Evolutionary conservation across 2,113 vertebrate species (phyloP), one percentile per base, ranked within the genome.

Genomic region (Seriola dumerili): DNA sequence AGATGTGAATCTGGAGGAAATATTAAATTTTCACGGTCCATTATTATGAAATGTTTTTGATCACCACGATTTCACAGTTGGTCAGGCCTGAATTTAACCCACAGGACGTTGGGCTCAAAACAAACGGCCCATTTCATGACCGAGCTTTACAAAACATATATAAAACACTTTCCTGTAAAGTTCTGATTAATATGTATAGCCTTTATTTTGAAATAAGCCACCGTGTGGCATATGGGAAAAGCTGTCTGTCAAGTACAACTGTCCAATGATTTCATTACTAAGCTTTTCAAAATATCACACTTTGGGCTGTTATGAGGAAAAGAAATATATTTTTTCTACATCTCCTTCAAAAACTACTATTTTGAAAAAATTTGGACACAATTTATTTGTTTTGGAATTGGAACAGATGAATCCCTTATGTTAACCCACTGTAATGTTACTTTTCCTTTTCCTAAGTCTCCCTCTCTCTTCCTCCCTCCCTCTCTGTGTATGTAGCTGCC

Each of bases 11-110:
- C 62, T 54, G 64, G 38, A 16, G 14, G 11, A 78, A 80, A 72
- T 66, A 83, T 80, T 42, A 17, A 0, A 80, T 55, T 80, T 79
- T 19, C 21, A 87, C 0, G 19, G 38, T 70, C 50, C 29, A 61
- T 77, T 80, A 80, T 48, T 4, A 73, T 63, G 16, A 82, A 67
- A 72, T 73, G 29, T 82, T 72, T 89, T 80, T 82, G 55, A 88
- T 72, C 48, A 78, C 36, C 25, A 57, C 50, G 46, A 70, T 90
- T 86, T 85, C 65, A 89, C 71, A 85, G 70, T 52, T 84, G 70
- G 80, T 80, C 81, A 63, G 82, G 50, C 71, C 50, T 78, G 71
- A 87, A 38, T 73, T 76, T 42, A 81, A 78, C 62, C 62, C 32
- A 44, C 8, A 40, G 32, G 48, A 66, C 46, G n/a, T 57, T 55